These are phyloP conservation scores for Nomia melanderi DNA, from an alignment of 1,140 invertebrate genomes.

Conservation along the genomic window DNA sequence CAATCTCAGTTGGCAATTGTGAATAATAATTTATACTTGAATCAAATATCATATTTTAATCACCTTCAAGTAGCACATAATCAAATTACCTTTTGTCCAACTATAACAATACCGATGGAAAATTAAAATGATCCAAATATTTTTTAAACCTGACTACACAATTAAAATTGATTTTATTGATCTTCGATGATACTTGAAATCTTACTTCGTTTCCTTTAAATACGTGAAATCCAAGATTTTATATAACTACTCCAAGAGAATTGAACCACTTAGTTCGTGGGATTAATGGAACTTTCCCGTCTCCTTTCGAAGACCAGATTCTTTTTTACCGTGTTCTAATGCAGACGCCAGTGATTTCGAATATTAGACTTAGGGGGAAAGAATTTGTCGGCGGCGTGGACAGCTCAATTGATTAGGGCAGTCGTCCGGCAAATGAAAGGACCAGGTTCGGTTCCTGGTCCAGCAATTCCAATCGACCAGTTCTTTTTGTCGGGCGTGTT, in stretches of 20 bases:
- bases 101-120: too few relatives aligned
- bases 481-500: background rate
- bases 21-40: too few relatives aligned
- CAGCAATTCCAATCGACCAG: slow-evolving; percentile 2
- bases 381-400: slow-evolving; percentile 9
- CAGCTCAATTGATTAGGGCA: slow-evolving; percentile 6
- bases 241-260: background rate
- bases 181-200: too few relatives aligned
- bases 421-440: slow-evolving; percentile 9
- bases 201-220: too few relatives aligned
- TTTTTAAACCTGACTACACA: too few relatives aligned
- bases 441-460: background rate
- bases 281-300: background rate
- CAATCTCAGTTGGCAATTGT: too few relatives aligned
- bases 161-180: too few relatives aligned
- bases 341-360: background rate
- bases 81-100: too few relatives aligned
- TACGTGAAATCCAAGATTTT: background rate
- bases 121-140: too few relatives aligned
- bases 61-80: too few relatives aligned
- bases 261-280: background rate
- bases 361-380: slow-evolving; percentile 5
- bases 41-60: too few relatives aligned
- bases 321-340: background rate
- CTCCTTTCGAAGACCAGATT: background rate